Conservation (phyloP, 2,888 invertebrate species). For the Troglohyphantes excavatus region DNA sequence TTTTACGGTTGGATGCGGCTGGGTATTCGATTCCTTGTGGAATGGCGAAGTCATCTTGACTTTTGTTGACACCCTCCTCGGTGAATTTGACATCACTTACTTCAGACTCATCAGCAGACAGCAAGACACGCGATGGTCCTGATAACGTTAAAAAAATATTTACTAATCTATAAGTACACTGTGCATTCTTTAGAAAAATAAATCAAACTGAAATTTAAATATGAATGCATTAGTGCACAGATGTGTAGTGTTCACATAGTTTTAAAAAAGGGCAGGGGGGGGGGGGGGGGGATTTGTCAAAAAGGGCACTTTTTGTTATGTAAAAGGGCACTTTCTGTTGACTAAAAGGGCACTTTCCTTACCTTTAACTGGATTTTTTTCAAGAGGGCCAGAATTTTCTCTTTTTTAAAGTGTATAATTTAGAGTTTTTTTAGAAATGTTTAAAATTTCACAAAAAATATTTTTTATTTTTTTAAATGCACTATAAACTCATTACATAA, state of each 20-base stretch:
- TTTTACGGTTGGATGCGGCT: constrained; percentile 6
- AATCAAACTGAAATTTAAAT: not conserved
- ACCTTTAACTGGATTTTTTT: no score
- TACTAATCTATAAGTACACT: not conserved
- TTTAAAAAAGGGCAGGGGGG: no score
- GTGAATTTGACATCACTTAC: not conserved
- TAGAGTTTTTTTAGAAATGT: no score
- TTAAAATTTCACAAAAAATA: no score
- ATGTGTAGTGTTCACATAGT: no score
- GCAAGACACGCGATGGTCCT: constrained; percentile 52
- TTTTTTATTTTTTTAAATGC: not conserved
- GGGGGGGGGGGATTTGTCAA: no score
- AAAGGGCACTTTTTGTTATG: no score
- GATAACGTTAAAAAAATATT: not conserved
- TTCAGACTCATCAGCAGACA: constrained; percentile 43
- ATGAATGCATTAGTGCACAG: not conserved
- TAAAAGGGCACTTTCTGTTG: no score
- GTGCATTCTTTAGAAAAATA: not conserved
- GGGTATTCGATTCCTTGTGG: constrained; percentile 26
- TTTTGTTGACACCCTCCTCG: constrained; percentile 50
- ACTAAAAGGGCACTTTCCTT: no score
- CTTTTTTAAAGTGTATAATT: no score
- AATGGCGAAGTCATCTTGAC: constrained; percentile 16
- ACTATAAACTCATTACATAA: no score
- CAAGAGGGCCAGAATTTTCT: no score